Conservation (phyloP, 2,797 vertebrate species). For the Melopsittacus undulatus region DNA sequence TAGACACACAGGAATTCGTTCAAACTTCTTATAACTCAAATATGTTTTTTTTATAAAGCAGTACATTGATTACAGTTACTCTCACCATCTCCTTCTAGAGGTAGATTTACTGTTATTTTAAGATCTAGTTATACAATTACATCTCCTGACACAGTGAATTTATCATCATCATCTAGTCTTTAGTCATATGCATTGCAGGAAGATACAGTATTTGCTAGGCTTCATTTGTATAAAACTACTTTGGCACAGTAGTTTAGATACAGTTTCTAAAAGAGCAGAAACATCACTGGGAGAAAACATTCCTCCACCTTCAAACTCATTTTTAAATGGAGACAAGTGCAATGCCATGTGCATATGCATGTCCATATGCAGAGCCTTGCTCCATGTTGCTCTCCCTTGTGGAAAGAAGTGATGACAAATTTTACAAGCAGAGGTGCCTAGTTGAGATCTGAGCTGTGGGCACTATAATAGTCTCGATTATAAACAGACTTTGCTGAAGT, state of each 20-base stretch:
- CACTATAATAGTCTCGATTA: background rate
- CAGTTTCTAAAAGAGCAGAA: constrained; percentile 43
- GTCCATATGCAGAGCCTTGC: background rate
- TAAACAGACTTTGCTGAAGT: background rate
- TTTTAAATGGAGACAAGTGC: constrained; percentile 41
- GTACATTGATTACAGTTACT: background rate
- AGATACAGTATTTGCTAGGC: background rate
- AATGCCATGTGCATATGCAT: background rate
- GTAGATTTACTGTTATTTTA: background rate
- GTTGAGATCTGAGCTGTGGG: constrained; percentile 19
- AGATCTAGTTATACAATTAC: background rate
- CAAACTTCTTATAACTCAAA: background rate
- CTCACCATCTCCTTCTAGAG: background rate
- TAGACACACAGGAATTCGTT: background rate
- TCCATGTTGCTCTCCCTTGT: background rate
- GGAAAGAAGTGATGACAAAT: constrained; percentile 1
- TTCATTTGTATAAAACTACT: constrained; percentile 48
- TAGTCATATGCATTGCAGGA: background rate
- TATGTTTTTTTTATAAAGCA: background rate
- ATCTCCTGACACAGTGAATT: background rate
- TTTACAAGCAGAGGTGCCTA: constrained; percentile 47
- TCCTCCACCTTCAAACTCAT: constrained; percentile 4
- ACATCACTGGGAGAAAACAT: constrained; percentile 32
- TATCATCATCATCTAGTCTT: background rate
- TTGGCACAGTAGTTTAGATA: constrained; percentile 35